A percentile compares a stretch with the other conserved stretches of the same genome.
phyloP scores from a whole-genome alignment of 2,113 vertebrate genomes.

The Ia io region DNA sequence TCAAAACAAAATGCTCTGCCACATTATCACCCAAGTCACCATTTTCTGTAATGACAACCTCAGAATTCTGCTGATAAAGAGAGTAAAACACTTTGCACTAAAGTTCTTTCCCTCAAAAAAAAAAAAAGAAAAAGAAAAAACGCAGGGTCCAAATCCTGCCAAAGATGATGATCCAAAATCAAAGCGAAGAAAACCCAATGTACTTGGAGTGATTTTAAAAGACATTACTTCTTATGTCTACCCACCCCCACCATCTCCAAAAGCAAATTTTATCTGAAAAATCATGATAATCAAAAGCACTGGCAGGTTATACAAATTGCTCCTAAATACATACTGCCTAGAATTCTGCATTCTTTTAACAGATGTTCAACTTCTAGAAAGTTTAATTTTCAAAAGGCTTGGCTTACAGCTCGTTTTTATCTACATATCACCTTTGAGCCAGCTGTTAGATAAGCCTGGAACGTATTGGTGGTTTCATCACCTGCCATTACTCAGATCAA shows the following conservation, averaged over 20 bases:
- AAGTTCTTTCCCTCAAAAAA: constrained; percentile 7
- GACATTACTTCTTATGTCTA: constrained; percentile 31
- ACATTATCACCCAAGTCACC: not conserved
- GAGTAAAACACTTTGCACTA: constrained; percentile 5
- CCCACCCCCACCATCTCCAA: not conserved
- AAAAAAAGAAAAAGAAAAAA: not conserved
- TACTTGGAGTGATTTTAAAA: constrained; percentile 56
- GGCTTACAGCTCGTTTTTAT: not conserved
- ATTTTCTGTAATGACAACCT: not conserved
- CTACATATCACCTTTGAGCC: not conserved
- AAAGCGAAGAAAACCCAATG: constrained; percentile 45
- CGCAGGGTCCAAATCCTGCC: not conserved
- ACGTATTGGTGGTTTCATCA: constrained; percentile 5
- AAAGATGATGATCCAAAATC: constrained; percentile 42
- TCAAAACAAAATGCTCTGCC: not conserved
- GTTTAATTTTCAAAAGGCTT: not conserved
- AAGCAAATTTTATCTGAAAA: constrained; percentile 10
- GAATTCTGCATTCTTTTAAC: constrained; percentile 35
- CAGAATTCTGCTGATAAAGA: constrained; percentile 35
- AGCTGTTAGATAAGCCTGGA: constrained; percentile 44
- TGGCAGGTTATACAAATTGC: constrained; percentile 35
- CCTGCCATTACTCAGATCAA: not conserved
- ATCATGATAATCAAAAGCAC: constrained; percentile 2
- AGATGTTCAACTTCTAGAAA: constrained; percentile 45
- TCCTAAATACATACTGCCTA: constrained; percentile 38